Evolutionary conservation across 2,888 invertebrate species (phyloP), one percentile per base, ranked within the genome.

Genomic region (Acanthacorydalis orientalis): DNA sequence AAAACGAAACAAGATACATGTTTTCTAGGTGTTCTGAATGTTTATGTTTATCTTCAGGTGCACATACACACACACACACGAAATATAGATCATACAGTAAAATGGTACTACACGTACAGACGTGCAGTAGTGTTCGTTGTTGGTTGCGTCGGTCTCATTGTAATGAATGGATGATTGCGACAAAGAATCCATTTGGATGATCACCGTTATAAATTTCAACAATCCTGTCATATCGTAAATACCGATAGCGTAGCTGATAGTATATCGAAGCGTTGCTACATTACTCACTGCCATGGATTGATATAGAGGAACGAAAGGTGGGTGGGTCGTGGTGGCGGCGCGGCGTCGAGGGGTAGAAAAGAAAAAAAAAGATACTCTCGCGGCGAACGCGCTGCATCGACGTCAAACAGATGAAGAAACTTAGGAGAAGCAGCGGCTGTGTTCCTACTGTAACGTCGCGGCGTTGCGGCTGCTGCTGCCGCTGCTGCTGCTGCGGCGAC

Each of bases 201-300:
- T n/a, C 12, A 37, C 12, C 37, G 37, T 37, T 37, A 37, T 37
- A 37, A 37, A 37, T 37, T 14, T 14, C 12, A 14, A 37, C 14
- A 14, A 12, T 37, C 37, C 23, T 23, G 41, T 15, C 41, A 15
- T 41, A 41, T 11, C 41, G 23, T 23, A 41, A 16, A 15, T 16
- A 14, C 23, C 41, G 23, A 16, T 15, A 45, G 23, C 23, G 23
- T 23, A 48, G 43, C 47, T 34, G 39, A 43, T 34, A 46, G 49
- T 49, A 49, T 49, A 49, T 51, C 49, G 48, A 47, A 48, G 49
- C 51, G 45, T 48, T 51, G 51, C 35, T 53, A 55, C 57, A 58
- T 58, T 57, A 57, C 54, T 59, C 57, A 59, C 53, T 59, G 57
- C 57, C 57, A 53, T 56, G 52, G 40, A 49, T 53, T 52, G 55